A percentile compares a stretch with the other conserved stretches of the same genome.
phyloP scores from a whole-genome alignment of 2,113 vertebrate genomes.

The Corythoichthys haematopterus region DNA sequence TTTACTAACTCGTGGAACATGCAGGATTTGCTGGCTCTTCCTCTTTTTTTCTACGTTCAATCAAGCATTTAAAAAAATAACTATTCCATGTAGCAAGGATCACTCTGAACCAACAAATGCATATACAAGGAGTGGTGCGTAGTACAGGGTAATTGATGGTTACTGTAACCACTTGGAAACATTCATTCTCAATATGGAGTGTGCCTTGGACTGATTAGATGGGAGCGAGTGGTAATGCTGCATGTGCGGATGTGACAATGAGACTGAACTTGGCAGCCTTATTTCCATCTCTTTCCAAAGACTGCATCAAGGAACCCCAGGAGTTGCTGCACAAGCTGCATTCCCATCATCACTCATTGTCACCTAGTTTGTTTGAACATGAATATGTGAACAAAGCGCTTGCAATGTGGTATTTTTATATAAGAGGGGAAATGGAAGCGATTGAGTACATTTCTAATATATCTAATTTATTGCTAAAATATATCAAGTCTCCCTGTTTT shows the following conservation, averaged over 20 bases:
- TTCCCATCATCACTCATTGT: constrained; percentile 31
- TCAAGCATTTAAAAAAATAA: constrained; percentile 57
- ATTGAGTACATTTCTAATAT: constrained; percentile 61
- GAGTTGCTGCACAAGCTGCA: constrained; percentile 30
- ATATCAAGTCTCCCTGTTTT: constrained; percentile 49
- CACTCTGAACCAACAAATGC: constrained; percentile 37
- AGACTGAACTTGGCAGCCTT: constrained; percentile 32
- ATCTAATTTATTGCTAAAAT: constrained; percentile 69
- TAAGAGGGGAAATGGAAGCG: constrained; percentile 42
- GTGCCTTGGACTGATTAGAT: constrained; percentile 12
- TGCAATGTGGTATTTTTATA: constrained; percentile 70
- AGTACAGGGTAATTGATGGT: constrained; percentile 38
- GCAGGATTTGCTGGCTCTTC: constrained; percentile 51
- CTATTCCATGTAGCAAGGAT: constrained; percentile 68
- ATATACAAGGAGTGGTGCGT: constrained; percentile 28
- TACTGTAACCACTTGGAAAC: constrained; percentile 33
- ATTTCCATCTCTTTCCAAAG: constrained; percentile 56
- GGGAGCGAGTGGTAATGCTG: constrained; percentile 8
- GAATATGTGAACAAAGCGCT: constrained; percentile 37
- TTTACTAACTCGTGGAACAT: constrained; percentile 65
- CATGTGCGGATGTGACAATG: constrained; percentile 15
- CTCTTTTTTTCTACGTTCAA: constrained; percentile 38
- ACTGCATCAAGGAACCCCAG: constrained; percentile 24
- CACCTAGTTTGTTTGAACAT: constrained; percentile 41
- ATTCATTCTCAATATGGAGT: constrained; percentile 29